Base-by-base conservation (phyloP, 2,888 invertebrate genomes). In the Heliconius cydno region DNA sequence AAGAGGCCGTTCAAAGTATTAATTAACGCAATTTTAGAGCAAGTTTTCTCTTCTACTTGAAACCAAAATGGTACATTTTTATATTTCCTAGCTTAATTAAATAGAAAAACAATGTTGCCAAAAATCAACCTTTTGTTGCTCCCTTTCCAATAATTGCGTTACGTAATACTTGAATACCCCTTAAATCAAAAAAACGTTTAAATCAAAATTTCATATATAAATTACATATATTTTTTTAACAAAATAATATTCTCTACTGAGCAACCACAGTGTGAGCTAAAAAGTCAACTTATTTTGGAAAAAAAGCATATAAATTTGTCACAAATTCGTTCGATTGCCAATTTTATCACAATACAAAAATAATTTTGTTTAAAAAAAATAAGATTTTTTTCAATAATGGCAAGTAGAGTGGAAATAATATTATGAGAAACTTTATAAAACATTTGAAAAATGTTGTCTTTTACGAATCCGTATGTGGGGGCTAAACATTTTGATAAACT, bases 321-420 rank as follows among this genome's bases (percentile, higher is more conserved):
- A 75, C 63, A 75, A 75, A 41, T 75, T 38, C 74, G 28, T 65
- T 19, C 13, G 22, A 34, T 57, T 74, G 38, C 63, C 74, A 74
- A 74, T 63, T 75, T 75, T 65, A 65, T 75, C 75, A 75, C 65
- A 75, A 65, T 75, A 75, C 19, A 75, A 25, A 73, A 60, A 57
- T 72, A 57, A 74, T 4, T 41, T 75, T 46, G 41, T 38, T 28
- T 0, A 4, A 15, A 25, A 65, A 65, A 22, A 28, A 60, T 28
- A 41, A 28, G 15, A 12, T 60, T 73, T 30, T 30, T 38, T n/a
- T 34, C 38, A 68, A 74, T 60, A 78, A 73, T 74, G 67, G 78
- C 73, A 78, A 74, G 78, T 78, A 38, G n/a, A 22, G 38, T 38
- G 52, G 28, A 57, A 57, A 73, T 34, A 13, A 73, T n/a, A 22